These are phyloP conservation scores for Rutpela maculata DNA, from an alignment of 2,888 invertebrate genomes.

Conservation along the genomic window DNA sequence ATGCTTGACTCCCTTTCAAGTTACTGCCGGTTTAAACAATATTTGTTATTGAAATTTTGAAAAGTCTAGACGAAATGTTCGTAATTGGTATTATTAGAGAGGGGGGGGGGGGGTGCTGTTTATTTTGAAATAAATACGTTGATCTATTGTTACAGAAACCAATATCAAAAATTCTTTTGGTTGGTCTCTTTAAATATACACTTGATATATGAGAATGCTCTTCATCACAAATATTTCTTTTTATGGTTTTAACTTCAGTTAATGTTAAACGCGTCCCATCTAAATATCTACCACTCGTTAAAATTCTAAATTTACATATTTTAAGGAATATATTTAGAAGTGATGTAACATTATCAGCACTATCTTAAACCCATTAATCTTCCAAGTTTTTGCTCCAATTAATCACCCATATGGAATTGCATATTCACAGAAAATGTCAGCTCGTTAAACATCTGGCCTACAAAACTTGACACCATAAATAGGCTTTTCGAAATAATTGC, in stretches of 20 bases:
- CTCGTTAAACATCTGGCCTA: constrained; percentile 41
- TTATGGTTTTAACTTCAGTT: not conserved
- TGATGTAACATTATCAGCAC: constrained; percentile 42
- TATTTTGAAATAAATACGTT: no score
- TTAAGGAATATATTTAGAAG: constrained; percentile 31
- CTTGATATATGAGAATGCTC: not conserved
- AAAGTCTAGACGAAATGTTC: no score
- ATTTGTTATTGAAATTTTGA: no score
- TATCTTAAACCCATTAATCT: constrained; percentile 47
- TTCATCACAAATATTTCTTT: not conserved
- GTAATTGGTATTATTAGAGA: no score
- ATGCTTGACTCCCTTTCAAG: no score
- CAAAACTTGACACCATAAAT: constrained; percentile 20
- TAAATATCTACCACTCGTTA: constrained; percentile 1
- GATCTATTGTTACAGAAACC: no score
- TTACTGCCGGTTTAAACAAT: no score
- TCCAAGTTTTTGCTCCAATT: constrained; percentile 45
- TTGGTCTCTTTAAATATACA: not conserved
- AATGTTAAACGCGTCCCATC: not conserved
- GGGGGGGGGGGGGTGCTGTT: no score
- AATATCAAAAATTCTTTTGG: no score
- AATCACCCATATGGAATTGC: constrained; percentile 47
- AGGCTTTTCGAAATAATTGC: constrained; percentile 31
- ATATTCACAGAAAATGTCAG: constrained; percentile 42
- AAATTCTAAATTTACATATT: constrained; percentile 31